Base-by-base conservation (phyloP, 30 jellyfish, hydroid and myxozoan species). In the Sanderia malayensis region DNA sequence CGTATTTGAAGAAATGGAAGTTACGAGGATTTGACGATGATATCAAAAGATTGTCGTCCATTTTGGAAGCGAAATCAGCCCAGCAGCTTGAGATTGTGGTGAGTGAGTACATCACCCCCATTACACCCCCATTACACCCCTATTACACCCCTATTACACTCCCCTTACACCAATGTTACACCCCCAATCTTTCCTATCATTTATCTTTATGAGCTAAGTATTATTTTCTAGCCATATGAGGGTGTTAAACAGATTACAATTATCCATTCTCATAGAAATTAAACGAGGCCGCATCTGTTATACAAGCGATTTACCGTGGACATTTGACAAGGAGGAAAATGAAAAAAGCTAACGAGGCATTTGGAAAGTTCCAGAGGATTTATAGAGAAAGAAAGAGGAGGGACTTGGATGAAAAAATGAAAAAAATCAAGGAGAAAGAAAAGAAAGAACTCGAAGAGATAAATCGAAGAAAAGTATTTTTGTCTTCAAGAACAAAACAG, bases 261-360 rank as follows among this genome's bases (percentile, higher is more conserved):
- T n/a, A n/a, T n/a, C n/a, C n/a, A n/a, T n/a, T n/a, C n/a, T n/a
- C n/a, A n/a, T 47, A 83, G 95, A 83, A 83, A 73, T 44, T 71
- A 11, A 66, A 64, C 64, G 78, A 83, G 26, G 84, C 95, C 8
- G 95, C 95, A 7, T 53, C 85, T 29, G 46, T 64, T 46, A 83
- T 83, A 19, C 95, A 83, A 37, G 64, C 95, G 19, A 76, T 74
- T 6, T 83, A 63, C 47, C 95, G 95, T n/a, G 95, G 95, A 4
- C 60, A 83, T 32, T 13, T 52, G 84, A 46, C 78, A 24, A 67
- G 95, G 41, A 63, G 66, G 66, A 37, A 61, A 20, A 22, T 83
- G 66, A 57, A 17, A 29, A 75, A 69, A 2, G 88, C 95, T 7
- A 34, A 27, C 46, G 28, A 32, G 4, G 95, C 95, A 18, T 73